Conservation (phyloP, 1,140 invertebrate genomes). For the Steinernema khuongi region DNA sequence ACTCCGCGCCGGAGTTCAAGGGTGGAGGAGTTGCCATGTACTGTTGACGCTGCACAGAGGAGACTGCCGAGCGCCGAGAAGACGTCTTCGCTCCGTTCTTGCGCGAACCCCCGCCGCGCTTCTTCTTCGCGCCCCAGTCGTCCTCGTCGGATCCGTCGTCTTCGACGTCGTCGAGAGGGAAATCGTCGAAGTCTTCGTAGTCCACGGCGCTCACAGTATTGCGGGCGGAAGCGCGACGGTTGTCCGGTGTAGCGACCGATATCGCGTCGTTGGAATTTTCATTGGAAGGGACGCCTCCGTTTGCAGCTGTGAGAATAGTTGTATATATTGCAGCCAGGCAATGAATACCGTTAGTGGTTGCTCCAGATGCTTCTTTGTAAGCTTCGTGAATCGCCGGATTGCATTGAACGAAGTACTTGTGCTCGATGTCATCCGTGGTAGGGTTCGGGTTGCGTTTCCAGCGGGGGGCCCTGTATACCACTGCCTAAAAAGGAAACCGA, state of each 20-base stretch:
- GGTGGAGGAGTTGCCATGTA: conserved; percentile 13
- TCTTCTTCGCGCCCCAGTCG: conserved; percentile 36
- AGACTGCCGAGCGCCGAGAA: neutral
- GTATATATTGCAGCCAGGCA: conserved; percentile 8
- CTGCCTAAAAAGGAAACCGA: conserved; percentile 3
- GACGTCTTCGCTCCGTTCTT: neutral
- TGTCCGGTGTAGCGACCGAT: conserved; percentile 19
- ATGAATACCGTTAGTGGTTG: neutral
- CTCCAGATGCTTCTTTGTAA: conserved; percentile 20
- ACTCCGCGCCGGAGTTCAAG: neutral
- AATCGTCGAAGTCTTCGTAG: conserved; percentile 34
- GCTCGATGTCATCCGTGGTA: conserved; percentile 42
- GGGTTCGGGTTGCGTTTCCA: conserved; percentile 29
- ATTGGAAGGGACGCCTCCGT: neutral
- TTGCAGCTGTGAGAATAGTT: neutral
- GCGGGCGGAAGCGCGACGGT: conserved; percentile 17
- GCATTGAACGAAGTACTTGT: conserved; percentile 46
- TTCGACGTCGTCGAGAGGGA: conserved; percentile 25
- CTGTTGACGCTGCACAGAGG: conserved; percentile 12
- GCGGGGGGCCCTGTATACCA: conserved; percentile 20
- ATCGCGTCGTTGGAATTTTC: conserved; percentile 16
- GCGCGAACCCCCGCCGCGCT: conserved; percentile 21
- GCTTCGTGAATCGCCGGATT: conserved; percentile 42
- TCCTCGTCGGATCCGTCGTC: conserved; percentile 35
- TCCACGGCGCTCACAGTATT: conserved; percentile 1